Base-by-base conservation (phyloP, 2,113 vertebrate species). In the Sphaerodactylus townsendi region DNA sequence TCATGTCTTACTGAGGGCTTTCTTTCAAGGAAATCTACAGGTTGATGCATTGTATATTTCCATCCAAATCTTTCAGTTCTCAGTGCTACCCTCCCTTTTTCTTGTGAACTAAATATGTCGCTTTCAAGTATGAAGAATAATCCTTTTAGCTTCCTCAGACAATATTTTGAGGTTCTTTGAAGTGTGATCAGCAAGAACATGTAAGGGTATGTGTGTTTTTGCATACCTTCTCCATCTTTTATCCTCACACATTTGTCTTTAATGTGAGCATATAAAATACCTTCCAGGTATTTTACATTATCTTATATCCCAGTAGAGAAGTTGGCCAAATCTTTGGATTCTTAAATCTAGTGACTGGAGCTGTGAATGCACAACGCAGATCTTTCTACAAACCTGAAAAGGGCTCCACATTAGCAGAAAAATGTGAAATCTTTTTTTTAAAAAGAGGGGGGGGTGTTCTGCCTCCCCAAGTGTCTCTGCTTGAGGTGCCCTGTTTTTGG, bases 121-220 rank as follows among this genome's bases (percentile, higher is more conserved):
- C 87, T 93, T 93, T 93, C 85, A 94, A 89, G 86, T 91, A 65
- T 59, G 79, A 65, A 88, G 81, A 73, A 77, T 90, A 89, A 92
- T 91, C 86, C 83, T 66, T 91, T 30, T 56, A 88, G 81, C 37
- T 91, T 93, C 90, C 82, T 83, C 64, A 83, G 79, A 35, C 71
- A 39, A 89, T 94, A 90, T 78, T 73, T 59, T 87, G 91, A 92
- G 48, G 66, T 86, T 76, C 86, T 92, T 92, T 94, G 89, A 87
- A 91, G 85, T 76, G 59, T 85, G 84, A 89, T 90, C 84, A 82
- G 33, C 71, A 87, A 0, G 23, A 86, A 62, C 11, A 14, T 48
- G 44, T 37, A 46, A 23, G 39, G 53, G 30, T 56, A 87, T 69
- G 73, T 13, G 59, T 72, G 46, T 44, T 82, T 83, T 77, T 37